Evolutionary conservation across 2,888 invertebrate genomes (phyloP), one percentile per base, ranked within the genome.

Genomic region (Fragum whitleyi): DNA sequence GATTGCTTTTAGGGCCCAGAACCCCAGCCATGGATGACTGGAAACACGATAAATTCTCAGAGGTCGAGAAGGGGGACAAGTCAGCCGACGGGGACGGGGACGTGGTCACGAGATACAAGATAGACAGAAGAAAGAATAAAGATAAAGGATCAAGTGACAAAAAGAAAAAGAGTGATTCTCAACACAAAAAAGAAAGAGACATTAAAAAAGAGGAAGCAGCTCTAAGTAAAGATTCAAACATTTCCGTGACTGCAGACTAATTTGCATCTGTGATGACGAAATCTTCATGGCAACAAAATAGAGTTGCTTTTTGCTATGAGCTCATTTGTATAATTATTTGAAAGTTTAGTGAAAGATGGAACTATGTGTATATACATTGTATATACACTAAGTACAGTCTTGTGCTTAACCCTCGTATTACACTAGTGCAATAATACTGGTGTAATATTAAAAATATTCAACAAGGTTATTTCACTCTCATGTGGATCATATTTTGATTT

Each of bases 1-100:
- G n/a, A n/a, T 36, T 36, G 5, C 9, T 6, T 36, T 9, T 36
- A 36, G 32, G 32, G 9, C 32, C 32, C 3, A 36, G 55, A 21
- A 23, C 53, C 28, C 26, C 74, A 21, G 57, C 57, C n/a, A 74
- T 74, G 74, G 85, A 77, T 28, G 77, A 74, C 29, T 85, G 85
- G 85, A 85, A 85, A 73, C 85, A 85, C 39, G 85, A 85, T 72
- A 80, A 82, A 71, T 85, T 82, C 61, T 61, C 71, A 19, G 82
- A 85, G 47, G 21, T 26, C 19, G 79, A 74, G 2, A 57, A 70
- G 32, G 61, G 36, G 1, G 68, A 72, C 42, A 32, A 32, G 16
- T 16, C 23, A 23, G 42, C 36, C 7, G 36, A 42, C 16, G 61
- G 32, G 59, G 67, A 53, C 19, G 26, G 36, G n/a, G 23, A 32